Conservation (phyloP, 2,797 vertebrate species). For the Mareca strepera region DNA sequence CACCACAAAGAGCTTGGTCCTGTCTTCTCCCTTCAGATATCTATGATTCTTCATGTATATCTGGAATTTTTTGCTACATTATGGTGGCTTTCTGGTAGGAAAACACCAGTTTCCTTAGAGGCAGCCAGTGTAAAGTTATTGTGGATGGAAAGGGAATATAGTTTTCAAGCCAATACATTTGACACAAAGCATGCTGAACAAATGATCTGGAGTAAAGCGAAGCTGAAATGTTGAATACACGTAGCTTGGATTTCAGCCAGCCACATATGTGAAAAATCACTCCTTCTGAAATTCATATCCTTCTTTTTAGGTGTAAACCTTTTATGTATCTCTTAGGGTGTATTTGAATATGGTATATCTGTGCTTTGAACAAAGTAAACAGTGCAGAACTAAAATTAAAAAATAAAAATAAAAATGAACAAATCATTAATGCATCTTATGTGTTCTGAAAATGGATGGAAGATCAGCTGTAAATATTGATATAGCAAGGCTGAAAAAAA, state of each 20-base stretch:
- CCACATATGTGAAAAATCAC: accelerated
- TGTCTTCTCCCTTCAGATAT: background rate
- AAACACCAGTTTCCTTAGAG: background rate
- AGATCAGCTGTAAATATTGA: background rate
- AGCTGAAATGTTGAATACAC: background rate
- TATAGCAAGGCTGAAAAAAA: background rate
- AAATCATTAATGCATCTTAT: background rate
- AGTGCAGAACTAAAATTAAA: background rate
- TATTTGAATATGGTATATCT: background rate
- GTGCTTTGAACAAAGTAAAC: background rate
- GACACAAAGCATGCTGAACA: background rate
- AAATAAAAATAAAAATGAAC: background rate
- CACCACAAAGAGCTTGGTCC: background rate
- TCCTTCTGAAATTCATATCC: background rate
- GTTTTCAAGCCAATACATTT: background rate
- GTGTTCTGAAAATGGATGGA: background rate
- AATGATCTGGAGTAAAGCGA: background rate
- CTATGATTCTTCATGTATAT: background rate
- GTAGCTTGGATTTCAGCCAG: background rate
- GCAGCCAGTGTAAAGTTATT: background rate
- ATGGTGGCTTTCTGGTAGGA: background rate
- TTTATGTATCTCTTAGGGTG: background rate
- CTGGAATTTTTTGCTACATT: background rate
- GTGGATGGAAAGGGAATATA: background rate
- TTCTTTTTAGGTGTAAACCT: background rate